These are phyloP conservation scores for Latrodectus elegans DNA, from an alignment of 2,888 invertebrate genomes.

Conservation along the genomic window DNA sequence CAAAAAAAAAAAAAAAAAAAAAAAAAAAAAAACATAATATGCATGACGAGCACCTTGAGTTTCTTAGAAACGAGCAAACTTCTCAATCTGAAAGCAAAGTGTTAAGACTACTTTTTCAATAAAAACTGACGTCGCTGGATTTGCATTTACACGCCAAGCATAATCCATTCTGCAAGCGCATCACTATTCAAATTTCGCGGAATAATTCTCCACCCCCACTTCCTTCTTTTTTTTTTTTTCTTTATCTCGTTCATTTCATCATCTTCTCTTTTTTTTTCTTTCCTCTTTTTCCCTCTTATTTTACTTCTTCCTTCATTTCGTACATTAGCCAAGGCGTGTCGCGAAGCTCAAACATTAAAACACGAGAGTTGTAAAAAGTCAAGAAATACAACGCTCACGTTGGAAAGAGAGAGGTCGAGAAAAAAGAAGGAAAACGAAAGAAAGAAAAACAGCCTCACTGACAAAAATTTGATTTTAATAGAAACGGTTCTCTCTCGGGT, in stretches of 20 bases:
- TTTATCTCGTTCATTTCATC: neutral
- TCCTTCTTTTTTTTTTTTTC: conserved; percentile 13
- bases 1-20: too few species aligned
- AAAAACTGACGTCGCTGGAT: conserved; percentile 45
- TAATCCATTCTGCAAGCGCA: conserved; percentile 33
- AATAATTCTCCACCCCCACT: conserved; percentile 50
- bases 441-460: conserved; percentile 48
- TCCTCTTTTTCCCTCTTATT: neutral
- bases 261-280: conserved; percentile 11
- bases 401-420: conserved; percentile 5
- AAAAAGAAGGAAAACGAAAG: neutral
- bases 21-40: too few species aligned
- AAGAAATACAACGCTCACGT: conserved; percentile 44
- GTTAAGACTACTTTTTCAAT: neutral
- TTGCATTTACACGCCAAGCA: conserved; percentile 55
- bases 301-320: conserved; percentile 36
- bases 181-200: conserved; percentile 62
- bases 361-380: conserved; percentile 52
- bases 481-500: conserved; percentile 42
- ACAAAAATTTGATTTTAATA: conserved; percentile 69
- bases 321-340: conserved; percentile 46
- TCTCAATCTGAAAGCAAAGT: neutral
- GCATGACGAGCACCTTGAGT: neutral
- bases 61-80: neutral
- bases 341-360: conserved; percentile 65